Evolutionary conservation across 2,113 vertebrate species (phyloP), one percentile per base, ranked within the genome.

Genomic region (Ginglymostoma cirratum): DNA sequence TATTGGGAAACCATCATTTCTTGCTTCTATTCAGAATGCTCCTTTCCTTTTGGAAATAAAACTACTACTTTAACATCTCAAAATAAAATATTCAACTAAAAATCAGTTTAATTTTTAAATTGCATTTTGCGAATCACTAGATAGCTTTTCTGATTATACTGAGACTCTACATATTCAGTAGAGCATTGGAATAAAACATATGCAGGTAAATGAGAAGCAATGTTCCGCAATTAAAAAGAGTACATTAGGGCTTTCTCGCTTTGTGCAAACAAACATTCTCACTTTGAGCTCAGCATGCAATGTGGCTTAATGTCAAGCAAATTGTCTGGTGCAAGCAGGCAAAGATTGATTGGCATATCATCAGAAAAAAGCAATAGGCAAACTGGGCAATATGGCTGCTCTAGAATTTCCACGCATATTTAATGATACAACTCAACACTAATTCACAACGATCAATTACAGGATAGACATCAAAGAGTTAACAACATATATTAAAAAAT

Each of bases 301-400:
- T 96, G 97, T 97, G 97, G 97, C 69, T 72, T 95, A 95, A 76
- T 5, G 42, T 95, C 97, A 97, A 98, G 98, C 98, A 98, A 98
- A 97, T 97, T 98, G 98, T 97, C 97, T 97, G 97, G 98, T 98
- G 98, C 98, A 98, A 98, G 98, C 98, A 98, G 97, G 97, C 97
- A 98, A 97, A 98, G 97, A 97, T 97, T 97, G 97, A 97, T 96
- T 96, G 96, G 96, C 93, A 97, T 96, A 97, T 97, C 97, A 97
- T 96, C 97, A 97, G 97, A 97, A 97, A 97, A 97, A 97, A 96
- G 97, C 96, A 96, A 96, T 97, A 97, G 96, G 97, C 97, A 97
- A 98, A 97, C 97, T 97, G 97, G 97, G 97, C 97, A 97, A 98
- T 97, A 98, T 97, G 97, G 98, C 97, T 97, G 97, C 97, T 95